Evolutionary conservation across 2,888 invertebrate species (phyloP).

Genomic region (Notodonta ziczac): DNA sequence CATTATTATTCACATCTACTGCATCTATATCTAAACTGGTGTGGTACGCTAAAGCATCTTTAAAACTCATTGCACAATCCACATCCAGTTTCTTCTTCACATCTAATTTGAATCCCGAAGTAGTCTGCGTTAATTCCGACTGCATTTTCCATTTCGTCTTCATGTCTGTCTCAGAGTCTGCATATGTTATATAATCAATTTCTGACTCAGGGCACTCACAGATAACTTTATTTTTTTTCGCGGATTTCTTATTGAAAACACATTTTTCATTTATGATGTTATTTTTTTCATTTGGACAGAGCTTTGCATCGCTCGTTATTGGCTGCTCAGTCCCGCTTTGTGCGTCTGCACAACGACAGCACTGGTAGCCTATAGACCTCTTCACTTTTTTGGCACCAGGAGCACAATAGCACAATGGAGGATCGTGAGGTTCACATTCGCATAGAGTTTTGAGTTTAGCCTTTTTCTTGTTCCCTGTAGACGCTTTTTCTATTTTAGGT

Average conservation of each 20-base stretch:
- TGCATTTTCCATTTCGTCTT: constrained; percentile 16
- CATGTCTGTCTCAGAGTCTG: not conserved
- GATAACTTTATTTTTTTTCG: not conserved
- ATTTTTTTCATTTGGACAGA: not conserved
- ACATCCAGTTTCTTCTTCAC: constrained; percentile 12
- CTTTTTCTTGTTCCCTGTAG: constrained; percentile 2
- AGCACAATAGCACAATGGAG: not conserved
- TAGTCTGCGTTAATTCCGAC: constrained; percentile 36
- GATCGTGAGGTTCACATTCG: not conserved
- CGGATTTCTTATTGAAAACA: not conserved
- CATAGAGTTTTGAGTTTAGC: not conserved
- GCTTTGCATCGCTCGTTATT: not conserved
- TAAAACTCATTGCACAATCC: constrained; percentile 31
- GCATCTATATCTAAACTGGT: not conserved
- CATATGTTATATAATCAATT: constrained; percentile 2
- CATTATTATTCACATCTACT: not conserved
- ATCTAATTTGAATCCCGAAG: constrained; percentile 38
- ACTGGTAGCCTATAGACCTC: not conserved
- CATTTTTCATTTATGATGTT: not conserved
- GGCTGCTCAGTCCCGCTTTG: not conserved
- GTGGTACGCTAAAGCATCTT: constrained; percentile 37
- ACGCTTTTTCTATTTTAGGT: not conserved
- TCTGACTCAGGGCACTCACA: constrained; percentile 1
- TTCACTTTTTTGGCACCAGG: not conserved
- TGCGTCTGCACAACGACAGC: not conserved